Base-by-base conservation (phyloP, 2,888 invertebrate genomes). In the Caenorhabditis sp. region DNA sequence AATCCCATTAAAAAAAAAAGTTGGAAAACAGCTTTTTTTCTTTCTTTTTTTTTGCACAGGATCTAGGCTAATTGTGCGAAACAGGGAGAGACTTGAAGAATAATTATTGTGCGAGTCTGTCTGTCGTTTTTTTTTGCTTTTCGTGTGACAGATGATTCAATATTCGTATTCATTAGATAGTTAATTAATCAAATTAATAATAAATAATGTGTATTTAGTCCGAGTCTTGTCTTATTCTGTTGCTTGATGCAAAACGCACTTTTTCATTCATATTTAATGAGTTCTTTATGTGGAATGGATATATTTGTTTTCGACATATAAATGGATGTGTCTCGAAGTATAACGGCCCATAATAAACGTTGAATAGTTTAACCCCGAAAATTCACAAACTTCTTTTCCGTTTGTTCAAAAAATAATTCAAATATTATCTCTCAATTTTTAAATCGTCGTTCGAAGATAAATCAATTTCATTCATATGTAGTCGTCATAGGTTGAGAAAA, bases 1-100 rank as follows among this genome's bases (percentile, higher is more conserved):
- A 43, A 43, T 43, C 43, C 43, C 43, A 43, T 43, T 43, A 43
- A 43, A 43, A 51, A 26, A n/a, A 60, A 62, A 62, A 37, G 17
- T 54, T 53, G 19, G 37, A 65, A 65, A 58, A 65, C 58, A 65
- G 36, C 59, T 53, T 65, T 51, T 65, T 58, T 51, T 37, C 55
- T 55, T n/a, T n/a, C n/a, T 58, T 59, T 19, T 37, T 26, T 58
- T 59, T 26, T 31, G 43, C 43, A 43, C 43, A 43, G 43, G 43
- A 31, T 31, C 43, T 43, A 10, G 17, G 14, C 43, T 43, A 43
- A 43, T 43, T 43, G 43, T 17, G 43, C 43, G 14, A 43, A 43
- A 43, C 43, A 14, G 31, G 31, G 17, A 43, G 14, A 43, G 43
- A 17, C 43, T 43, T 17, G 43, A 17, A 43, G 43, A 43, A 43